Evolutionary conservation across 2,113 vertebrate species (phyloP), one percentile per base, ranked within the genome.

Genomic region (Cricetomys ansorgei): DNA sequence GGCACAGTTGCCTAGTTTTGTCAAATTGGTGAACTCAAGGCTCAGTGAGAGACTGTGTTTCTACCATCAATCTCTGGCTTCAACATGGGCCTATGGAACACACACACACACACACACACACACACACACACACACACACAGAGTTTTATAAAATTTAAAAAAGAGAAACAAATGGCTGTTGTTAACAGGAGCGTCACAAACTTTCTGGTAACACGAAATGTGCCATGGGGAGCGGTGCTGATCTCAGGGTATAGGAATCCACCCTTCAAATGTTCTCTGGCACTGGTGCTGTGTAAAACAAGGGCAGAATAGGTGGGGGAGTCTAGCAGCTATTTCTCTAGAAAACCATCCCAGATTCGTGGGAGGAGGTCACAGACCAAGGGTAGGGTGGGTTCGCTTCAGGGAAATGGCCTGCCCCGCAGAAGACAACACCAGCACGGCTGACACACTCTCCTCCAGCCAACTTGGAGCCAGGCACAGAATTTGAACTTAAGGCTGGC

Each of bases 341-440:
- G 92, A 92, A 98, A 96, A 94, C 37, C 19, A 72, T 83, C 93
- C 94, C 72, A 96, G 90, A 88, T 76, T 81, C 88, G n/a, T 92
- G 86, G 90, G 92, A 94, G 62, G 53, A 96, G 80, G 88, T 95
- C 94, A 97, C 85, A 17, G 90, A 94, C 83, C 48, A 92, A 91
- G 57, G 40, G 81, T 80, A 92, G 79, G 77, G 48, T 16, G 85
- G 76, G 55, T 19, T 53, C 45, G 50, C 80, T 67, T 94, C 27
- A 48, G 91, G 75, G 59, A 90, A 92, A 91, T 50, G 75, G 77
- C 72, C 83, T 86, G 72, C 16, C n/a, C 27, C 69, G 43, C 29
- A 31, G 70, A 57, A 88, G 91, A 95, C 86, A 92, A 67, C 65
- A 81, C 81, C 45, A 86, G 55, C 59, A 43, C 1, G 3, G 37